A percentile compares a stretch with the other conserved stretches of the same genome.
These are phyloP conservation scores for Lerema accius DNA, from an alignment of 1,140 invertebrate species.

Conservation along the genomic window DNA sequence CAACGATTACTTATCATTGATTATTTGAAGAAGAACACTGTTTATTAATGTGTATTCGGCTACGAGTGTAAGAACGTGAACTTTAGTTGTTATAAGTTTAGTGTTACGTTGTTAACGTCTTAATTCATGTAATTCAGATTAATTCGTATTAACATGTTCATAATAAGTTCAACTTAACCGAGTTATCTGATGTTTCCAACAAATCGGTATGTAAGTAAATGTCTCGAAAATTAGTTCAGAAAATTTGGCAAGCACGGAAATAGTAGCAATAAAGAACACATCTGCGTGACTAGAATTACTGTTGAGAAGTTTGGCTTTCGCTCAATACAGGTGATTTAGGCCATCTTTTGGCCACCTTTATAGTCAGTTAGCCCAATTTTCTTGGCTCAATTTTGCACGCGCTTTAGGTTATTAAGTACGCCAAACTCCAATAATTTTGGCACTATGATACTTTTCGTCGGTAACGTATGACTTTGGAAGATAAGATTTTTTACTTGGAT, in stretches of 20 bases:
- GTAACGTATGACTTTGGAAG: conserved; percentile 5
- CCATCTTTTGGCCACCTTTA: conserved; percentile 29
- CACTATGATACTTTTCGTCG: neutral
- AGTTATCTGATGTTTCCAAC: too few relatives aligned
- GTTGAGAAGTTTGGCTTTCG: conserved; percentile 20
- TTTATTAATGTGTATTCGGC: too few relatives aligned
- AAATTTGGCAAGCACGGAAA: conserved; percentile 29
- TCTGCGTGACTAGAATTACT: conserved; percentile 32
- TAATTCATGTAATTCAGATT: too few relatives aligned
- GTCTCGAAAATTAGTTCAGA: conserved; percentile 21
- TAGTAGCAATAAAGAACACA: conserved; percentile 29
- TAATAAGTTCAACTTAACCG: too few relatives aligned
- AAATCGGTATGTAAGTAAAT: conserved; percentile 19
- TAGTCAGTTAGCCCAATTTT: conserved; percentile 31
- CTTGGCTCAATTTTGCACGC: conserved; percentile 29
- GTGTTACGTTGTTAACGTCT: too few relatives aligned
- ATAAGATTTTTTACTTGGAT: too few relatives aligned
- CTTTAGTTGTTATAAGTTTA: too few relatives aligned
- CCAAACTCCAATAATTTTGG: conserved; percentile 24
- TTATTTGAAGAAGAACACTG: too few relatives aligned
- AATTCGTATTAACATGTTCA: too few relatives aligned
- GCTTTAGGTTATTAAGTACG: conserved; percentile 21
- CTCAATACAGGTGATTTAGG: conserved; percentile 33
- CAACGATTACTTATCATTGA: too few relatives aligned
- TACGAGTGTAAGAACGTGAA: too few relatives aligned